Evolutionary conservation across 2,888 invertebrate genomes (phyloP).

Genomic region (Bombylius major): DNA sequence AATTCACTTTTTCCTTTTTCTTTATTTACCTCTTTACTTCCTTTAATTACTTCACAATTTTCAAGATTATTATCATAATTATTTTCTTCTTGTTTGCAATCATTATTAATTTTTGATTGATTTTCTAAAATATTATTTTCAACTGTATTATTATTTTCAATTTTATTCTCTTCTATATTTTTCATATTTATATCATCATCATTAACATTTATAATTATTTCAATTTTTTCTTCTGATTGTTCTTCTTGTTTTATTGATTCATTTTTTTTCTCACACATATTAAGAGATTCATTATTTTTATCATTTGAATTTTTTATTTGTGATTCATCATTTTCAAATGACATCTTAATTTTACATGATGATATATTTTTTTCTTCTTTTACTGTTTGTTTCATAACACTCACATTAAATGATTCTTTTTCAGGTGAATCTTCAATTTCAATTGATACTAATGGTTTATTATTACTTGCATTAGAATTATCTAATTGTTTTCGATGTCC

Average conservation of each 20-base stretch:
- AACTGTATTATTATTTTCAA: no score
- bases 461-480: neutral
- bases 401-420: neutral
- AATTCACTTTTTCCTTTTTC: no score
- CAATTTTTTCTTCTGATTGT: neutral
- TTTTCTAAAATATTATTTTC: neutral
- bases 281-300: neutral
- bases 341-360: no score
- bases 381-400: no score
- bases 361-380: no score
- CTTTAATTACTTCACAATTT: no score
- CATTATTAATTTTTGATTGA: no score
- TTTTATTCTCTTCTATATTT: neutral
- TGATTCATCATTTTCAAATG: no score
- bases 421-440: neutral
- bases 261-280: neutral
- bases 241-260: neutral
- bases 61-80: no score
- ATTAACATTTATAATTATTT: neutral
- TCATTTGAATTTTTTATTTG: neutral
- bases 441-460: neutral
- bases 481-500: no score
- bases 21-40: no score
- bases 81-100: no score
- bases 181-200: neutral